Base-by-base conservation (phyloP, 2,888 invertebrate genomes). In the Tenthredo mesomela region DNA sequence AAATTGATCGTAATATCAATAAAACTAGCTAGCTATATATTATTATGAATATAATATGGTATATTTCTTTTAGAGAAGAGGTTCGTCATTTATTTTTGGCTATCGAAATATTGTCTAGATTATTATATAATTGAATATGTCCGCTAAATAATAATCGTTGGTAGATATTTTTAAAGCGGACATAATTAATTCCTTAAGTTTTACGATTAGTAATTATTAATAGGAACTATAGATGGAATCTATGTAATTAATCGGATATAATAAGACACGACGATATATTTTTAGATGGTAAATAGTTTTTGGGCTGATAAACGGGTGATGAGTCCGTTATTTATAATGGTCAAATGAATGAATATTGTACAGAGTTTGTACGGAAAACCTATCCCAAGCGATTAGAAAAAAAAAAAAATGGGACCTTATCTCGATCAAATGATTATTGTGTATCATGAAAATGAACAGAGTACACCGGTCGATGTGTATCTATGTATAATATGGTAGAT, bases 1-100 rank as follows among this genome's bases (percentile, higher is more conserved):
- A 82, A 88, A 91, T 92, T 91, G 91, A 92, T 92, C 91, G 91
- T 90, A 89, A 93, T 91, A 93, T 91, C 91, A 91, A 92, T 90
- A 90, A 88, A 90, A 93, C 90, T 92, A 80, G 90, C 89, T 93
- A 92, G 92, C 87, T 92, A 71, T 67, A 82, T 67, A 82, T 47
- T 47, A 82, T 25, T 47, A 82, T 25, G 18, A 67, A 67, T 37
- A 67, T 37, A 67, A 67, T 37, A 65, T 65, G 77, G 77, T 77
- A 77, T 84, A 77, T 84, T 84, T 65, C 50, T 84, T 65, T 75
- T 73, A 54, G 67, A 54, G 67, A 78, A 86, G 87, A 88, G 83
- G 88, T 91, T 89, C 88, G 89, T 89, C 87, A 87, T 91, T 91
- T 91, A 90, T 92, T 92, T 54, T 89, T 90, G 90, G 89, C 91